Percentiles rank a stretch among this genome's conserved stretches.
These are phyloP conservation scores for Umimayanthus kanabou DNA, from an alignment of 92 coral and sea anemone genomes.

Conservation along the genomic window DNA sequence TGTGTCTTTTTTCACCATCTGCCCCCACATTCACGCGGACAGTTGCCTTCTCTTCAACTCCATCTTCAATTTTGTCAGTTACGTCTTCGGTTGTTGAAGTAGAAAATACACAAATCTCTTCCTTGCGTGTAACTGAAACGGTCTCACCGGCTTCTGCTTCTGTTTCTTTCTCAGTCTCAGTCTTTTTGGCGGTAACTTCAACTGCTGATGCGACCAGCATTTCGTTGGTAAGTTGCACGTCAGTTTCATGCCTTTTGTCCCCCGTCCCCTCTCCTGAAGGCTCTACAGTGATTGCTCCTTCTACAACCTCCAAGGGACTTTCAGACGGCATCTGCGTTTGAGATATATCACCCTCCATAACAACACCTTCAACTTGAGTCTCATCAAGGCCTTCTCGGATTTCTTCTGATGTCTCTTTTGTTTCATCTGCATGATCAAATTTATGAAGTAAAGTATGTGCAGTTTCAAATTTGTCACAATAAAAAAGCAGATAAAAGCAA, in stretches of 20 bases:
- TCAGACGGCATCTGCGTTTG: constrained; percentile 1
- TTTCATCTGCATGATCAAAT: constrained; percentile 4
- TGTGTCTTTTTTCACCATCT: constrained; percentile 22
- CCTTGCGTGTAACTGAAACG: neutral
- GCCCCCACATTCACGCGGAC: neutral
- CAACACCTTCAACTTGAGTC: constrained; percentile 16
- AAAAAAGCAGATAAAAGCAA: neutral
- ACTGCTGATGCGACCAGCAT: neutral
- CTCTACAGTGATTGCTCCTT: constrained; percentile 5
- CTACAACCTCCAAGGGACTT: neutral
- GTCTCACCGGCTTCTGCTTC: constrained; percentile 7
- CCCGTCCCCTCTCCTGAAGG: neutral
- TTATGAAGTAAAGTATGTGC: neutral
- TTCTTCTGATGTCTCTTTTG: constrained; percentile 17
- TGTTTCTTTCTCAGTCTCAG: neutral
- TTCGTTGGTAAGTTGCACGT: neutral
- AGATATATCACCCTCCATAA: constrained; percentile 24
- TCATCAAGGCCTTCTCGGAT: constrained; percentile 18
- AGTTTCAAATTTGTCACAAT: neutral
- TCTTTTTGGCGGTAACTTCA: neutral
- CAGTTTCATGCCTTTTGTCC: neutral
- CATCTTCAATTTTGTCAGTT: constrained; percentile 5
- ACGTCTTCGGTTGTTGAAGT: neutral
- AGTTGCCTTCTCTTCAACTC: neutral
- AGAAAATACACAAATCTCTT: neutral